phyloP scores from a whole-genome alignment of 2,888 invertebrate species.

The Meganola albula region DNA sequence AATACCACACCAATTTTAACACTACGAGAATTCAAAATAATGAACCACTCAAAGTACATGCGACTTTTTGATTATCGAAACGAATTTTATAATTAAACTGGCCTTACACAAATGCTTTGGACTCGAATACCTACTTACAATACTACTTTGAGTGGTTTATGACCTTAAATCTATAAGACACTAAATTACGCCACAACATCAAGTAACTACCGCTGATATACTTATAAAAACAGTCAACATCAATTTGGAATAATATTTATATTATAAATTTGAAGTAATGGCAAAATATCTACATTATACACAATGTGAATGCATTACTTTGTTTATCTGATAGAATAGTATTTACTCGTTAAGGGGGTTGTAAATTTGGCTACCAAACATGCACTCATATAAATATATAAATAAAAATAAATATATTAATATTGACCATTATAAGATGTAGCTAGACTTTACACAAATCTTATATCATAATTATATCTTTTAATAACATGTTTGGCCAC shows the following conservation, averaged over 20 bases:
- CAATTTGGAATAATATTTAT: constrained; percentile 74
- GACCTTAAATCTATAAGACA: constrained; percentile 71
- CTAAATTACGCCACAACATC: constrained; percentile 79
- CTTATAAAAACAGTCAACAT: constrained; percentile 79
- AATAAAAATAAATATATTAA: too few species aligned
- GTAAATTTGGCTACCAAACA: constrained; percentile 32
- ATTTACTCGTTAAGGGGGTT: constrained; percentile 41
- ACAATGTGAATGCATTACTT: constrained; percentile 53
- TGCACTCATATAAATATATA: too few species aligned
- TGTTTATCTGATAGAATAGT: constrained; percentile 51
- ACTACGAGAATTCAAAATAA: constrained; percentile 69
- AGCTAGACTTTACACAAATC: constrained; percentile 20
- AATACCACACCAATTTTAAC: constrained; percentile 74
- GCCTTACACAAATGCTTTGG: constrained; percentile 17
- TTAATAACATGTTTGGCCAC: constrained; percentile 16
- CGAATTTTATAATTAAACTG: constrained; percentile 29
- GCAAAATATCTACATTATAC: constrained; percentile 75
- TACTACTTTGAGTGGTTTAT: constrained; percentile 54
- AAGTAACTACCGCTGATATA: constrained; percentile 76
- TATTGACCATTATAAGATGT: too few species aligned
- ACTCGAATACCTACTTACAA: constrained; percentile 12
- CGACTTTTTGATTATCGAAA: constrained; percentile 21
- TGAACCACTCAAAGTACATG: constrained; percentile 60
- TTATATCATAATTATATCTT: constrained; percentile 8
- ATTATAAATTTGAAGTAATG: constrained; percentile 71